Evolutionary conservation across 2,797 vertebrate genomes (phyloP).

Genomic region (Ataeniobius toweri): DNA sequence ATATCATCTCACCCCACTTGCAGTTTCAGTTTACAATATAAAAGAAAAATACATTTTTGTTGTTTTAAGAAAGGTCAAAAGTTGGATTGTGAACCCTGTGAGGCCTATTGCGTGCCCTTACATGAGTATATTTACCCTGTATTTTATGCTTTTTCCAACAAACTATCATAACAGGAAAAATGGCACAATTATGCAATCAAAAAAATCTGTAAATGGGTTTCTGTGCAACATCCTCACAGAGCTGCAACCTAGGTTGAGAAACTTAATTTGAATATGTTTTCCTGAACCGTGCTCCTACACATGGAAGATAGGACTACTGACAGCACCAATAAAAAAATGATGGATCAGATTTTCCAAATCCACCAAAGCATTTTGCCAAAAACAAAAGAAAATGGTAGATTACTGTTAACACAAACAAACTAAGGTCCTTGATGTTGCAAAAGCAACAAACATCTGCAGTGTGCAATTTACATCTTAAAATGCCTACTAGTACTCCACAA

Average conservation of each 20-base stretch:
- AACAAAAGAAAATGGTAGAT: neutral
- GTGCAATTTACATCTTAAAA: neutral
- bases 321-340: neutral
- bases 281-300: neutral
- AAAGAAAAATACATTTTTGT: conserved; percentile 34
- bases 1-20: conserved; percentile 39
- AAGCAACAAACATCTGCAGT: neutral
- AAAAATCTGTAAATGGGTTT: neutral
- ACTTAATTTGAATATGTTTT: neutral
- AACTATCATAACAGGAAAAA: neutral
- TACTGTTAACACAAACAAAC: neutral
- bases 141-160: neutral
- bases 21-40: conserved; percentile 30
- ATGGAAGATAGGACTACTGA: neutral
- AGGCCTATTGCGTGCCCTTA: neutral
- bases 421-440: neutral
- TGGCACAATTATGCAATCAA: neutral
- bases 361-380: neutral
- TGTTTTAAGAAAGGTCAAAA: conserved; percentile 34
- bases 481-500: too few species aligned
- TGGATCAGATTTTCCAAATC: neutral
- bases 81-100: neutral
- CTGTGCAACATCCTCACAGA: neutral
- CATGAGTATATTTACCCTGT: neutral
- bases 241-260: neutral